Evolutionary conservation across 2,113 vertebrate species (phyloP), one percentile per base, ranked within the genome.

Genomic region (Bathybates hornii): DNA sequence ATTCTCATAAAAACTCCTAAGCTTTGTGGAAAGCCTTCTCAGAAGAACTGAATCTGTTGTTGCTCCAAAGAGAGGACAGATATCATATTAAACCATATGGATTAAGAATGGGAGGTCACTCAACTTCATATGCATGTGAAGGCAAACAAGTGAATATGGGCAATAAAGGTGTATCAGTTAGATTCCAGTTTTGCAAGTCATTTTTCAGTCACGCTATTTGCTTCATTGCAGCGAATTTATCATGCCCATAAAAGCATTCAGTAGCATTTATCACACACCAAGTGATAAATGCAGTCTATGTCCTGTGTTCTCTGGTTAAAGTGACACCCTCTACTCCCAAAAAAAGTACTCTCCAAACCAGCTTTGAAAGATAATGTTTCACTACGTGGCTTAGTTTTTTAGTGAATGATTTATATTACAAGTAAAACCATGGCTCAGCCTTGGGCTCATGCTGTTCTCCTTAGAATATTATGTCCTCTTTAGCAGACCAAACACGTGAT

Each of bases 251-350:
- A 93, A 90, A 91, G 82, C 34, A 73, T 83, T 87, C 80, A 68
- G 24, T 45, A 6, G 6, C 21, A 57, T 76, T 61, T 68, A 68
- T 68, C 61, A 82, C 53, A 82, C 80, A 84, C 54, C 48, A 73
- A 88, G 84, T 91, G 88, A 94, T 91, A 76, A 88, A 94, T 93
- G 54, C 57, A 38, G 80, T 81, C 50, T 87, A 19, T 80, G 78
- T 89, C 81, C 76, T 66, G 13, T 12, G 80, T 85, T 83, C 76
- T 24, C 6, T 57, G 80, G 63, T 88, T 85, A 81, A 93, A 91
- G 85, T 91, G 66, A 91, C 90, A 91, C 87, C 8, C 73, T 91
- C 84, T 87, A 50, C 19, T 68, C 21, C 61, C 4, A 38, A 34
- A 68, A 68, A 68, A 68, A 2, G 10, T 38, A 66, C 34, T 66